Conservation (phyloP, 2,888 invertebrate genomes). For the Parnassius smintheus region DNA sequence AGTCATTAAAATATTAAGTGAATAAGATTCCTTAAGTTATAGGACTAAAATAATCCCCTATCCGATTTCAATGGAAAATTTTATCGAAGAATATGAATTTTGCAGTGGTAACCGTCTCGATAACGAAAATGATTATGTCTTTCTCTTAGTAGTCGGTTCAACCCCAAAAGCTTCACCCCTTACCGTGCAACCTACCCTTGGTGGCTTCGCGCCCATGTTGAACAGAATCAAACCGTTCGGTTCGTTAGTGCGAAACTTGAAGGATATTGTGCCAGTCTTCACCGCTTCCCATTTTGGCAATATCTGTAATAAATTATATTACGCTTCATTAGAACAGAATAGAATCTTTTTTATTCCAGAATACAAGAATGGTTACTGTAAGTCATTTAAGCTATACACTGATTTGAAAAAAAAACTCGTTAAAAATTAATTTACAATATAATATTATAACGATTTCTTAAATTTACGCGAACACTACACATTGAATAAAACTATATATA, state of each 20-base stretch:
- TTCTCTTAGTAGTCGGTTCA: constrained; percentile 47
- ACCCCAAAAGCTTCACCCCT: constrained; percentile 81
- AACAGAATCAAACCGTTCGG: constrained; percentile 96
- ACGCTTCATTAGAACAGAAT: no score
- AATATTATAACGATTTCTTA: no score
- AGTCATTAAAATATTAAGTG: no score
- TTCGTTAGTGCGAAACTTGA: constrained; percentile 97
- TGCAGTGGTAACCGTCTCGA: constrained; percentile 9
- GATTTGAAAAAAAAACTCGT: no score
- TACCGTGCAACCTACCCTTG: constrained; percentile 86
- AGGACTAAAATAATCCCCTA: constrained; percentile 29
- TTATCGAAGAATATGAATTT: constrained; percentile 15
- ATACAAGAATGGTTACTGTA: no score
- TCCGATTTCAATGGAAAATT: constrained; percentile 16
- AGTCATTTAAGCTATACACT: no score
- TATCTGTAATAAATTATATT: constrained; percentile 75
- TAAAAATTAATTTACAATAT: no score
- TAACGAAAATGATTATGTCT: constrained; percentile 45
- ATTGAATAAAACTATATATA: no score
- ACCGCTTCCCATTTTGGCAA: constrained; percentile 96
- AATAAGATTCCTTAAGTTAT: constrained; percentile 25
- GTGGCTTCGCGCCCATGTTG: constrained; percentile 91
- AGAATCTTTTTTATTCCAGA: no score
- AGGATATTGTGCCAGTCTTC: constrained; percentile 93
- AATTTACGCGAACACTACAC: no score